These are phyloP conservation scores for Caenorhabditis panamensis DNA, from an alignment of 2,888 invertebrate species.

Conservation along the genomic window DNA sequence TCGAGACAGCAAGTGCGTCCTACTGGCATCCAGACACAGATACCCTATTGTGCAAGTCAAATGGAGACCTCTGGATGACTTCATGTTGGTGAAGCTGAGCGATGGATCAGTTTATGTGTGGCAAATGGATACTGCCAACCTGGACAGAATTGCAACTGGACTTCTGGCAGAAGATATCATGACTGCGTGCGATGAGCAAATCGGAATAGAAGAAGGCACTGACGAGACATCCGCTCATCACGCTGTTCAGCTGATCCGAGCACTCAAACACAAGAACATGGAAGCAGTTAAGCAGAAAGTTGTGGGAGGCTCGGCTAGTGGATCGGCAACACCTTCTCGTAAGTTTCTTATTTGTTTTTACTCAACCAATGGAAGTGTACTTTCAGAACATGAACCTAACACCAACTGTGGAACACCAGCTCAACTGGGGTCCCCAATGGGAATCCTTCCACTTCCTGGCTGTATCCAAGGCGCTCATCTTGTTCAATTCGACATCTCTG, in stretches of 20 bases:
- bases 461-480: conserved; percentile 69
- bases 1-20: conserved; percentile 93
- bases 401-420: conserved; percentile 47
- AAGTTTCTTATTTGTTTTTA: neutral
- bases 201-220: conserved; percentile 73
- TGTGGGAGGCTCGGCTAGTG: conserved; percentile 37
- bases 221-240: conserved; percentile 90
- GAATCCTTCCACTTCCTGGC: conserved; percentile 62
- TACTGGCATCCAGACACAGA: conserved; percentile 93
- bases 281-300: conserved; percentile 87
- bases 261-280: conserved; percentile 91
- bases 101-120: conserved; percentile 99
- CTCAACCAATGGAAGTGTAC: too few species aligned
- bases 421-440: conserved; percentile 64
- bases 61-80: conserved; percentile 90
- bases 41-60: conserved; percentile 87
- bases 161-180: conserved; percentile 92
- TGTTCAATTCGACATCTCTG: conserved; percentile 67
- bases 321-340: conserved; percentile 35
- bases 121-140: conserved; percentile 99
- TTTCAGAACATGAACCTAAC: conserved; percentile 9
- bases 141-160: conserved; percentile 95
- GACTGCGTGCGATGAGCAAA: conserved; percentile 92
- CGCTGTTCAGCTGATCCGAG: conserved; percentile 95
- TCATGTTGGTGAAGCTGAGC: conserved; percentile 95